Evolutionary conservation across 2,888 invertebrate genomes (phyloP).

Genomic region (Scaptomyza parva): DNA sequence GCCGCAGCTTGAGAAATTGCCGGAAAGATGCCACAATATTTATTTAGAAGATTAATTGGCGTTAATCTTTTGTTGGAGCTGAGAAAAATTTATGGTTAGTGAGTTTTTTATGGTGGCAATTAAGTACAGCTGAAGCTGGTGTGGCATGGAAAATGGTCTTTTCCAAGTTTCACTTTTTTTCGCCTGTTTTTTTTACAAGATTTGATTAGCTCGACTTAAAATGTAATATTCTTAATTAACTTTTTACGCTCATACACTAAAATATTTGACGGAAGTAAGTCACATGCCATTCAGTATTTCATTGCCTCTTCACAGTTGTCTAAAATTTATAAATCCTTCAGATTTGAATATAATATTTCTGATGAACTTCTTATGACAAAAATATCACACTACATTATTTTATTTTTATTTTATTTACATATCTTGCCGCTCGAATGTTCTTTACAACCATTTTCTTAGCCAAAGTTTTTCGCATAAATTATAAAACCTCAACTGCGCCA

Average conservation of each 20-base stretch:
- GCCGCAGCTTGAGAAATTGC: conserved; percentile 7
- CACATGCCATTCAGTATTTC: too few species aligned
- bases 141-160: not conserved
- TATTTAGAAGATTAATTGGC: conserved; percentile 27
- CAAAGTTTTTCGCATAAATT: not conserved
- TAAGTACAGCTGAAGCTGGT: not conserved
- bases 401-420: too few species aligned
- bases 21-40: conserved; percentile 13
- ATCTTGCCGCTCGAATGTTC: too few species aligned
- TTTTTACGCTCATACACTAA: not conserved
- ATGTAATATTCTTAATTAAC: not conserved
- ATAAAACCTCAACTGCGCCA: too few species aligned
- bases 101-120: not conserved
- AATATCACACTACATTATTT: too few species aligned
- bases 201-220: not conserved
- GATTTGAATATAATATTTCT: too few species aligned
- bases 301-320: too few species aligned
- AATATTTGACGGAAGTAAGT: too few species aligned
- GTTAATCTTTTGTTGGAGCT: not conserved
- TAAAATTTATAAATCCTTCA: too few species aligned
- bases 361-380: too few species aligned
- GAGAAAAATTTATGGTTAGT: conserved; percentile 5
- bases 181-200: not conserved
- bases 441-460: too few species aligned
- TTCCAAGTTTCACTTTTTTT: not conserved